Conservation (phyloP, 2,888 invertebrate species). For the Cybosia mesomella region DNA sequence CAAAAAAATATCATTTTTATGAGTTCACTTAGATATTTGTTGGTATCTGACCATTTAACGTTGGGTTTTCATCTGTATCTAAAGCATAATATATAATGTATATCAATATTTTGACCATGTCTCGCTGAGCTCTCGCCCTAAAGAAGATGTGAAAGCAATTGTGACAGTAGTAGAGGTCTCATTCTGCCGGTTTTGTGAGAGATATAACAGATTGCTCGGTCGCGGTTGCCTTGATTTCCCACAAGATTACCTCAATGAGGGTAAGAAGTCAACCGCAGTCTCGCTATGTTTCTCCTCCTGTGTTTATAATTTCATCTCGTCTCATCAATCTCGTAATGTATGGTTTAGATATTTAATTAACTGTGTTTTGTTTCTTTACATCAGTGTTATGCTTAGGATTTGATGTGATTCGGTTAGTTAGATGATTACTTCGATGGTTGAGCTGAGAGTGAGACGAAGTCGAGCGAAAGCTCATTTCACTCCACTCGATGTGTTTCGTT, state of each 20-base stretch:
- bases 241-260: conserved; percentile 78
- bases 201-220: conserved; percentile 75
- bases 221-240: conserved; percentile 78
- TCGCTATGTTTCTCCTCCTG: conserved; percentile 58
- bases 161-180: conserved; percentile 55
- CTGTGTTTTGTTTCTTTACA: conserved; percentile 35
- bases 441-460: too few relatives aligned
- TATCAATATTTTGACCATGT: conserved; percentile 61
- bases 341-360: conserved; percentile 53
- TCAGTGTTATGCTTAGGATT: conserved; percentile 8
- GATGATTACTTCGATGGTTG: too few relatives aligned
- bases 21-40: conserved; percentile 28
- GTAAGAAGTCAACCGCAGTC: conserved; percentile 71
- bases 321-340: conserved; percentile 56
- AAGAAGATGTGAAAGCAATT: conserved; percentile 40
- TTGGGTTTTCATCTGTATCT: conserved; percentile 46
- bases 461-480: too few relatives aligned
- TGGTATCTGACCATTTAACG: conserved; percentile 41
- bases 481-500: too few relatives aligned
- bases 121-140: conserved; percentile 41
- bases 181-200: conserved; percentile 61
- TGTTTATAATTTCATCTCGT: conserved; percentile 64
- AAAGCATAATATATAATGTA: conserved; percentile 51
- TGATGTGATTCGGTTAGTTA: too few relatives aligned
- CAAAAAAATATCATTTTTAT: conserved; percentile 26